Evolutionary conservation across 30 jellyfish, hydroid and myxozoan genomes (phyloP).

Genomic region (Cassiopea xamachana): DNA sequence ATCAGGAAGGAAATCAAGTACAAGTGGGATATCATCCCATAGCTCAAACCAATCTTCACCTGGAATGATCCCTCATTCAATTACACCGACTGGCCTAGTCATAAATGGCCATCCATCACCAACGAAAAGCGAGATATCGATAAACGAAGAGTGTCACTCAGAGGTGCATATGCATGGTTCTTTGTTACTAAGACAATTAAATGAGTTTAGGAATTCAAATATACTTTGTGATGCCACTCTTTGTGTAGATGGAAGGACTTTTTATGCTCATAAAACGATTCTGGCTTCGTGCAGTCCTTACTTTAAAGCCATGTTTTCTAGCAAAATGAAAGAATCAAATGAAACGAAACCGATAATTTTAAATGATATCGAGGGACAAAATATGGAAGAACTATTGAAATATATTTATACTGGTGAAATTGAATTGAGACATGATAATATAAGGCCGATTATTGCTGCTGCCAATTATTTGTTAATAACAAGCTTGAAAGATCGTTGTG

Average conservation of each 20-base stretch:
- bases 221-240: slow-evolving; percentile 91
- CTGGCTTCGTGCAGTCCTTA: slow-evolving; percentile 97
- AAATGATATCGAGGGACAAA: slow-evolving; percentile 84
- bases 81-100: slow-evolving; percentile 55
- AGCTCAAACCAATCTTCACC: slow-evolving; percentile 74
- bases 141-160: slow-evolving; percentile 46
- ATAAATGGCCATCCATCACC: slow-evolving; percentile 45
- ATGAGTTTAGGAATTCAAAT: slow-evolving; percentile 86
- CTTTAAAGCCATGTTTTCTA: slow-evolving; percentile 94
- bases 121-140: slow-evolving; percentile 41
- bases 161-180: slow-evolving; percentile 67
- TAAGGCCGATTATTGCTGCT: slow-evolving; percentile 87
- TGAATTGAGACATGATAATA: slow-evolving; percentile 78
- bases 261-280: slow-evolving; percentile 79
- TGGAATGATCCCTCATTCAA: slow-evolving; percentile 19
- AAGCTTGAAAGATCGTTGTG: slow-evolving; percentile 91
- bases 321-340: slow-evolving; percentile 76
- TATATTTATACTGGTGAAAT: slow-evolving; percentile 95
- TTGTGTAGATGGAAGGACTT: slow-evolving; percentile 96
- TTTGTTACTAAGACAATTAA: slow-evolving; percentile 72
- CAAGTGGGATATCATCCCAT: slow-evolving; percentile 71
- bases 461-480: slow-evolving; percentile 91
- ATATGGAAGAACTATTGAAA: slow-evolving; percentile 81
- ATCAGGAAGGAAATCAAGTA: slow-evolving; percentile 71
- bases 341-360: slow-evolving; percentile 87